These are phyloP conservation scores for Danio tinwini DNA, from an alignment of 2,797 vertebrate species.

Conservation along the genomic window DNA sequence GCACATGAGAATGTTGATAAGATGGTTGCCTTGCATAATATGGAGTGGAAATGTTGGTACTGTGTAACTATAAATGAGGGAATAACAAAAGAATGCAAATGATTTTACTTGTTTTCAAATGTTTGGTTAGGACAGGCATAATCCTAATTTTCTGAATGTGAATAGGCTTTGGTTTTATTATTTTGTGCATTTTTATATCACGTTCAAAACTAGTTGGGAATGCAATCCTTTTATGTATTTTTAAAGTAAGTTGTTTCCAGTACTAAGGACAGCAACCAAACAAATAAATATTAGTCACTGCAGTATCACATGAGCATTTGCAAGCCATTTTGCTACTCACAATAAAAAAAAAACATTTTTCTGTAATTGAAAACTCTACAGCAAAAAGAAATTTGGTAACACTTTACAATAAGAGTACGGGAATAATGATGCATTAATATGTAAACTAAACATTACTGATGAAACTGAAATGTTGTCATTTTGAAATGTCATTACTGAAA, in stretches of 20 bases:
- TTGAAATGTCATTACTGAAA: too few species aligned
- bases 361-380: neutral
- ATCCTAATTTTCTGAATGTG: conserved; percentile 25
- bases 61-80: too few species aligned
- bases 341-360: neutral
- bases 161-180: neutral
- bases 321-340: neutral
- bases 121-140: conserved; percentile 5
- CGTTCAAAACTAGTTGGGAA: neutral
- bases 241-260: conserved; percentile 51
- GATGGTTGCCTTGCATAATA: neutral
- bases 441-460: too few species aligned
- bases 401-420: too few species aligned
- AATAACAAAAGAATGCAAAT: neutral
- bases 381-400: neutral
- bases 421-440: too few species aligned
- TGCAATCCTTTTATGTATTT: neutral
- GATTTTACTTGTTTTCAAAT: conserved; percentile 7
- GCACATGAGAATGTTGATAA: neutral
- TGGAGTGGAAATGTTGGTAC: neutral
- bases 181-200: neutral
- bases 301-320: neutral
- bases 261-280: conserved; percentile 70
- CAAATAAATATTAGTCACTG: conserved; percentile 53
- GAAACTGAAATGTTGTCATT: too few species aligned